Evolutionary conservation across 2,113 vertebrate species (phyloP).

Genomic region (Zosterops hypoxanthus): DNA sequence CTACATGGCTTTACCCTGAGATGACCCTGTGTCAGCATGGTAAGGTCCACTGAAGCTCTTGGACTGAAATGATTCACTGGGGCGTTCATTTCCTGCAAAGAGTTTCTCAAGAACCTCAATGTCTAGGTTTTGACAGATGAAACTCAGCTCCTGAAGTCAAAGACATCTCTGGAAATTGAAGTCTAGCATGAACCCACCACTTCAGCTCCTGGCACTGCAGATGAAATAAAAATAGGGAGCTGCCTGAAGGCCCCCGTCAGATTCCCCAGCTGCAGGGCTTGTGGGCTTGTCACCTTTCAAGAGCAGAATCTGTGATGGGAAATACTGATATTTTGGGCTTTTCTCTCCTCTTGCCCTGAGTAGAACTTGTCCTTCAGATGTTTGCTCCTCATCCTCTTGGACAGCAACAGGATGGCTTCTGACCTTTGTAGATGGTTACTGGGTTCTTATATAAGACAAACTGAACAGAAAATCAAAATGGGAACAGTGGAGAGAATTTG

Average conservation of each 20-base stretch:
- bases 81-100: not conserved
- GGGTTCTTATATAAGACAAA: not conserved
- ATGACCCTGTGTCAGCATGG: not conserved
- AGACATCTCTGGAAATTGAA: not conserved
- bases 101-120: not conserved
- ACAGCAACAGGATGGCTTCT: not conserved
- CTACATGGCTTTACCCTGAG: not conserved
- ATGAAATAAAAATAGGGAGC: not conserved
- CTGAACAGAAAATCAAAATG: not conserved
- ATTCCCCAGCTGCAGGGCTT: not conserved
- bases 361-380: not conserved
- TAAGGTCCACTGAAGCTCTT: not conserved
- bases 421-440: accelerated
- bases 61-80: not conserved
- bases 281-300: not conserved
- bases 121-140: not conserved
- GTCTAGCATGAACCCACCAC: not conserved
- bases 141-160: not conserved
- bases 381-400: not conserved
- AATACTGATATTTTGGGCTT: not conserved
- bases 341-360: not conserved
- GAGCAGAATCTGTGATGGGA: not conserved
- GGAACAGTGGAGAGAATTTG: accelerated
- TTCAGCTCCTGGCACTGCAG: not conserved
- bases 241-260: not conserved